Conservation (phyloP, 2,113 vertebrate species). For the Periophthalmodon schlosseri region DNA sequence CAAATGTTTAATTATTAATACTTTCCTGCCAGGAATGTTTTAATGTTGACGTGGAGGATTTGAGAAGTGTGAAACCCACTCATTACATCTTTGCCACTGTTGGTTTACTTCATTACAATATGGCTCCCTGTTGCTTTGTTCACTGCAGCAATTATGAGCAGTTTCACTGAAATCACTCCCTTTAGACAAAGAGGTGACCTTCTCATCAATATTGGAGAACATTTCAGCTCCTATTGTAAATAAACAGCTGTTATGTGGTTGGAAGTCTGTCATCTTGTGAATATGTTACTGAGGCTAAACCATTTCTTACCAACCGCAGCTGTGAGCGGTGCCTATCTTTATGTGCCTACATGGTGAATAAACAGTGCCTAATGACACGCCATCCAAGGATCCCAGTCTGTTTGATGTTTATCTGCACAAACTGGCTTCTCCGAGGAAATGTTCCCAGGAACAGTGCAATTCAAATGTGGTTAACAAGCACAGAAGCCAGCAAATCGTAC, state of each 20-base stretch:
- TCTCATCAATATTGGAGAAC: conserved; percentile 4
- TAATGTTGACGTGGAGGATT: conserved; percentile 51
- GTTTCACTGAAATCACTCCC: neutral
- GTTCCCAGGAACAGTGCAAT: conserved; percentile 28
- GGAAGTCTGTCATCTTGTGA: neutral
- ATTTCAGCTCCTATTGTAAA: conserved; percentile 2
- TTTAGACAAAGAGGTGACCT: conserved; percentile 4
- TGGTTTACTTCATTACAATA: neutral
- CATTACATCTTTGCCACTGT: conserved; percentile 26
- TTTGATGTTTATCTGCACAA: conserved; percentile 51
- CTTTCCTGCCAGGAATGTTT: conserved; percentile 48
- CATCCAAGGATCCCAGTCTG: conserved; percentile 33
- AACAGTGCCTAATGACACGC: conserved; percentile 47
- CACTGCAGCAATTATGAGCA: neutral
- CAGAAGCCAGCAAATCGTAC: conserved; percentile 31
- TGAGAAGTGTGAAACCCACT: conserved; percentile 47
- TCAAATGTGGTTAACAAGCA: conserved; percentile 51
- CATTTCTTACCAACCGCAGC: conserved; percentile 23
- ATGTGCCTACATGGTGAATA: conserved; percentile 34
- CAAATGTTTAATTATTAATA: conserved; percentile 58
- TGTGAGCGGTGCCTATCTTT: conserved; percentile 29
- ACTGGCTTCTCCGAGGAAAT: conserved; percentile 36
- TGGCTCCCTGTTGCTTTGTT: neutral
- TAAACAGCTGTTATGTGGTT: conserved; percentile 7
- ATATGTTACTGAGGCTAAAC: neutral